phyloP scores from a whole-genome alignment of 37 sponge, comb jelly and placozoan genomes.

The Diacarnus erythraeanus region DNA sequence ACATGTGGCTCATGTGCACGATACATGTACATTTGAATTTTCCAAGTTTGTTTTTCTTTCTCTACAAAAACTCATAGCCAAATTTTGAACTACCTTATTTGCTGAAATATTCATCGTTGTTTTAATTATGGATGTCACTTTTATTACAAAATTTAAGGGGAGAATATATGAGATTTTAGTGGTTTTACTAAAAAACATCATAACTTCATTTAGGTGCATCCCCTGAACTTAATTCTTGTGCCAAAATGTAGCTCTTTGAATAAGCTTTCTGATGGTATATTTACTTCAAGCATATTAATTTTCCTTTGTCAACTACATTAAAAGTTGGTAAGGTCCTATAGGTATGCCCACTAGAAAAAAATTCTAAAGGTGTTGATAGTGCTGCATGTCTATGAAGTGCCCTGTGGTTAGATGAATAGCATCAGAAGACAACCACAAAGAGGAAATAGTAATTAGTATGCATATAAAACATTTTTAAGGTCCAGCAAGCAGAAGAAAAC shows the following conservation, averaged over 20 bases:
- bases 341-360: conserved; percentile 3
- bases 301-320: conserved; percentile 4
- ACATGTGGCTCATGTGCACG: no score
- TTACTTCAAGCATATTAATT: not conserved
- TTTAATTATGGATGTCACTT: no score
- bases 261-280: no score
- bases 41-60: no score
- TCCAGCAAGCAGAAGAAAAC: not conserved
- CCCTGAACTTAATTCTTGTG: conserved; percentile 5
- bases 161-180: not conserved
- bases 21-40: no score
- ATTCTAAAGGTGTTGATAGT: conserved; percentile 4
- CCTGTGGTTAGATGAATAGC: conserved; percentile 6
- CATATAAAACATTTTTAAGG: conserved; percentile 6
- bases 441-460: not conserved
- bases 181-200: conserved; percentile 4
- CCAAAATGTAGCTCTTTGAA: no score
- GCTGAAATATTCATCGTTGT: no score
- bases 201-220: not conserved
- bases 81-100: no score
- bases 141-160: no score
- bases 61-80: no score
- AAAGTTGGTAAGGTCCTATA: not conserved
- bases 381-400: conserved; percentile 6
- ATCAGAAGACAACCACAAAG: not conserved